Evolutionary conservation across 2,888 invertebrate species (phyloP).

Genomic region (Cecidostiba fungosa): DNA sequence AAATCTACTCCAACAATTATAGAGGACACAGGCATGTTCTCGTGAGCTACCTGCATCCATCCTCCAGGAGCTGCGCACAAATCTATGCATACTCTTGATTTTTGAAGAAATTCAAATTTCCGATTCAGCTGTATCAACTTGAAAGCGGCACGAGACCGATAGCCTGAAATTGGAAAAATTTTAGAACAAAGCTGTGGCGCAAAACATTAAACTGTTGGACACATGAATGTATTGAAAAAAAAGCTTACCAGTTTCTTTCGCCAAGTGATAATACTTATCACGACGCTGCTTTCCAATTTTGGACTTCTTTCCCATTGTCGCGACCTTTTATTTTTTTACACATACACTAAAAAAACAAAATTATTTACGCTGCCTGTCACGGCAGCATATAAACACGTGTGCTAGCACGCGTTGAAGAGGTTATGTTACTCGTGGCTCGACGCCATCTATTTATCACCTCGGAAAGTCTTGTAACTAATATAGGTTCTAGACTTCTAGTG

Average conservation of each 20-base stretch:
- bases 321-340: slow-evolving; percentile 29
- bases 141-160: slow-evolving; percentile 98
- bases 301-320: slow-evolving; percentile 94
- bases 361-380: not conserved
- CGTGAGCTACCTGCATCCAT: slow-evolving; percentile 99
- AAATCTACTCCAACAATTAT: slow-evolving; percentile 97
- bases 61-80: slow-evolving; percentile 99
- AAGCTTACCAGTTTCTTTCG: slow-evolving; percentile 96
- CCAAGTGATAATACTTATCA: slow-evolving; percentile 99
- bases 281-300: slow-evolving; percentile 99
- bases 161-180: slow-evolving; percentile 82
- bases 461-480: not conserved
- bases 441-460: slow-evolving; percentile 25
- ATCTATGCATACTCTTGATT: slow-evolving; percentile 97
- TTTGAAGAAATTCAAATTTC: slow-evolving; percentile 98
- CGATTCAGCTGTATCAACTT: slow-evolving; percentile 98
- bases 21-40: slow-evolving; percentile 98
- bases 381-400: slow-evolving; percentile 58
- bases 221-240: not conserved
- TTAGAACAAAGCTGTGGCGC: slow-evolving; percentile 1
- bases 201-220: not conserved
- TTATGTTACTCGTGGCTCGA: slow-evolving; percentile 36
- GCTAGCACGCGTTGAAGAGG: slow-evolving; percentile 23
- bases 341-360: slow-evolving; percentile 28
- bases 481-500: not conserved